Conservation (phyloP, 2,797 vertebrate genomes). For the Paguma larvata region DNA sequence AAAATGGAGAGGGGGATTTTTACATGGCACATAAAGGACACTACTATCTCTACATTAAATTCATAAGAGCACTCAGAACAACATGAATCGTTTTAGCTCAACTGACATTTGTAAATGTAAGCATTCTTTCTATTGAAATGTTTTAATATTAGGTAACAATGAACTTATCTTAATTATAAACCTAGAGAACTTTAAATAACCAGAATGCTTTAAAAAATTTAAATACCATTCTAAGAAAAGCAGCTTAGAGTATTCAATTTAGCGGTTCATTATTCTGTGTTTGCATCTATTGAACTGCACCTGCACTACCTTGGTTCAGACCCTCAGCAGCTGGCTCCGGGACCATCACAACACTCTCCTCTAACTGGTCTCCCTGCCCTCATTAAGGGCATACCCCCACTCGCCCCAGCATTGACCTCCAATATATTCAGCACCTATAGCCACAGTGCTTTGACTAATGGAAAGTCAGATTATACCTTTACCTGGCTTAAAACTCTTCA, state of each 20-base stretch:
- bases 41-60: neutral
- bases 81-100: neutral
- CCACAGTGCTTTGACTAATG: neutral
- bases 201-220: neutral
- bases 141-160: conserved; percentile 23
- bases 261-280: neutral
- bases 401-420: neutral
- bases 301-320: neutral
- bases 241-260: neutral
- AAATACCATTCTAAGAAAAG: neutral
- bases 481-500: neutral
- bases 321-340: neutral
- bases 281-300: neutral
- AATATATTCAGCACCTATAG: neutral
- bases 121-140: neutral
- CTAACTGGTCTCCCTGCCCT: neutral
- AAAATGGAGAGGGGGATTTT: neutral
- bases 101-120: neutral
- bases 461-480: neutral
- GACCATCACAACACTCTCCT: neutral
- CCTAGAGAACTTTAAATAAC: neutral
- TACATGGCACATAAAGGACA: neutral
- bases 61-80: neutral
- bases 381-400: neutral
- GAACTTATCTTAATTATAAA: neutral